Evolutionary conservation across 2,113 vertebrate species (phyloP).

Genomic region (Lates calcarifer): DNA sequence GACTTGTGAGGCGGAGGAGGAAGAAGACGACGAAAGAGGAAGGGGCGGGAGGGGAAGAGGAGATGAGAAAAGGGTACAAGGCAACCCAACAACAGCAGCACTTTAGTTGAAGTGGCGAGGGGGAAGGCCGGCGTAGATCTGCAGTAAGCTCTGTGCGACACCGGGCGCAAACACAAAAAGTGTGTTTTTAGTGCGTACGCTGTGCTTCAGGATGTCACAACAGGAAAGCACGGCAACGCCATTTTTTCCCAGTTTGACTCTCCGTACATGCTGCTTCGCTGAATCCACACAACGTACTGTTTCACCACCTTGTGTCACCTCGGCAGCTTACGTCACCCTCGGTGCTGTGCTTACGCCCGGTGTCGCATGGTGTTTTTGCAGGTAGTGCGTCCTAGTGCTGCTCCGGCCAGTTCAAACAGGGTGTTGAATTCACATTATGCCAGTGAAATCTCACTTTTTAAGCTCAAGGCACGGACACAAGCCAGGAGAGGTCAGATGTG

Average conservation of each 20-base stretch:
- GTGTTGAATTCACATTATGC: constrained; percentile 69
- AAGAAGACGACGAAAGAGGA: background rate
- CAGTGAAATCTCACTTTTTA: constrained; percentile 73
- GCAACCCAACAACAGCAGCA: constrained; percentile 75
- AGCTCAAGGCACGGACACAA: constrained; percentile 71
- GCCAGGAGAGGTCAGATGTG: constrained; percentile 68
- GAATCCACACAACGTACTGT: constrained; percentile 58
- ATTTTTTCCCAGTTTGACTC: constrained; percentile 40
- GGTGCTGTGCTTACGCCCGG: constrained; percentile 59
- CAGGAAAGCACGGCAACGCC: constrained; percentile 41
- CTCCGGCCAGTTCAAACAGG: constrained; percentile 58
- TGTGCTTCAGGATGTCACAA: constrained; percentile 48
- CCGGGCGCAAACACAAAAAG: constrained; percentile 54
- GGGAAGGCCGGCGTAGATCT: constrained; percentile 61
- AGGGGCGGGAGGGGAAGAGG: background rate
- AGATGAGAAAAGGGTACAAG: constrained; percentile 54
- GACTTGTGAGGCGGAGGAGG: constrained; percentile 86
- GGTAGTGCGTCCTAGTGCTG: constrained; percentile 59
- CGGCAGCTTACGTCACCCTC: constrained; percentile 54
- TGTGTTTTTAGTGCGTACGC: background rate
- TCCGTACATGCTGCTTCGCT: constrained; percentile 37
- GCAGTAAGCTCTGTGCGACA: constrained; percentile 67
- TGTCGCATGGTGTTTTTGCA: constrained; percentile 58
- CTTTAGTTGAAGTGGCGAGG: constrained; percentile 74
- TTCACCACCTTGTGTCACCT: constrained; percentile 51